Evolutionary conservation across 2,113 vertebrate genomes (phyloP).

Genomic region (Phoxinus phoxinus): DNA sequence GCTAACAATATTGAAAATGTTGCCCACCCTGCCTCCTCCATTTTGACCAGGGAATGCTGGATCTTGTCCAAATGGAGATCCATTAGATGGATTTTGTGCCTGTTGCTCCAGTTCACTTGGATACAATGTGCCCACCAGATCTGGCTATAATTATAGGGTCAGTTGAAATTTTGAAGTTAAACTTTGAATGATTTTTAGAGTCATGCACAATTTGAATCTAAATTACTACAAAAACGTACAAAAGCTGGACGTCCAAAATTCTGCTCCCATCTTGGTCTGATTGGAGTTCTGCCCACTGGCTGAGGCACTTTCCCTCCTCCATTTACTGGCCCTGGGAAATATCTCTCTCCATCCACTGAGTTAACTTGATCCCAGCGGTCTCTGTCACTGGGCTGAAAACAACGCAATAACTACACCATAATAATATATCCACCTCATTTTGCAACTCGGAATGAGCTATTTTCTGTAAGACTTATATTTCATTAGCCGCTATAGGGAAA

Average conservation of each 20-base stretch:
- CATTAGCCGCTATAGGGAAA: too few relatives aligned
- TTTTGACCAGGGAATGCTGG: neutral
- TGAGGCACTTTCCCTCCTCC: neutral
- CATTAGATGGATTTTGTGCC: neutral
- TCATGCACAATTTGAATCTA: neutral
- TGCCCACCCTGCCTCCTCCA: neutral
- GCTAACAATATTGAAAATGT: neutral
- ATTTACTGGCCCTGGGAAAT: neutral
- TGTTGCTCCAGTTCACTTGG: neutral
- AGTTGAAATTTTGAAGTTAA: neutral
- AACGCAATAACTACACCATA: neutral
- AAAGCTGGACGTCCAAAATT: neutral
- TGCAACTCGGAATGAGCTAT: too few relatives aligned
- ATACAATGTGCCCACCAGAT: neutral
- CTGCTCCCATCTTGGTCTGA: neutral
- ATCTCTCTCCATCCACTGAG: neutral
- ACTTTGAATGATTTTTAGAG: neutral
- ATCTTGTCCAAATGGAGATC: slow-evolving; percentile 19
- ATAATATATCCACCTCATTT: neutral
- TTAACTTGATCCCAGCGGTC: neutral
- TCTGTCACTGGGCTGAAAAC: slow-evolving; percentile 17
- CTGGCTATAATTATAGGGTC: neutral
- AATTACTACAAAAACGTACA: neutral
- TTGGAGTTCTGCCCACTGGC: neutral
- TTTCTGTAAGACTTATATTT: too few relatives aligned